These are phyloP conservation scores for Timema cristinae DNA, from an alignment of 2,888 invertebrate genomes.

Conservation along the genomic window DNA sequence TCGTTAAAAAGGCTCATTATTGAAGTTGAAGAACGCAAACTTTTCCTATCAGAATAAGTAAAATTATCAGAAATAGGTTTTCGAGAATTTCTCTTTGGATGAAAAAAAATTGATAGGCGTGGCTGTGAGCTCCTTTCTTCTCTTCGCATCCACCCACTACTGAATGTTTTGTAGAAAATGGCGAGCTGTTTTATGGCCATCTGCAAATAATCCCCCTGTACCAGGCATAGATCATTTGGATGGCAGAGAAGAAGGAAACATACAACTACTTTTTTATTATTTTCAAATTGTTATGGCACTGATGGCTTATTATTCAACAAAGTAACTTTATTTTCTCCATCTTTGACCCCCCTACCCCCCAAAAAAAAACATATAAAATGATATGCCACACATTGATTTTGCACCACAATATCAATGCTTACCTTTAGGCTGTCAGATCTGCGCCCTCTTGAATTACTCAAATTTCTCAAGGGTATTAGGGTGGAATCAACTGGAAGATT, in stretches of 20 bases:
- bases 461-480: not conserved
- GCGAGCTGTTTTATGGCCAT: not conserved
- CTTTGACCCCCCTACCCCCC: not conserved
- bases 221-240: not conserved
- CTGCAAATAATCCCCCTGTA: not conserved
- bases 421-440: not conserved
- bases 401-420: not conserved
- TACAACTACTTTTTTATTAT: not conserved
- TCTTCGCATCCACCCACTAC: not conserved
- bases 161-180: constrained; percentile 2
- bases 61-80: too few relatives aligned
- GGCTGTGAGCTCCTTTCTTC: not conserved
- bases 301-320: not conserved
- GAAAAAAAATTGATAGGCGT: not conserved
- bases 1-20: too few relatives aligned
- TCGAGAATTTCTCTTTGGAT: not conserved
- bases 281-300: not conserved
- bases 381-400: not conserved
- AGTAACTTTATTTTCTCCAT: not conserved
- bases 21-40: too few relatives aligned
- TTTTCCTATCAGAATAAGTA: too few relatives aligned
- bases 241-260: not conserved
- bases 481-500: not conserved
- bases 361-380: constrained; percentile 5
- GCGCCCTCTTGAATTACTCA: not conserved